Base-by-base conservation (phyloP, 2,888 invertebrate genomes). In the Taphrorychus bicolor region DNA sequence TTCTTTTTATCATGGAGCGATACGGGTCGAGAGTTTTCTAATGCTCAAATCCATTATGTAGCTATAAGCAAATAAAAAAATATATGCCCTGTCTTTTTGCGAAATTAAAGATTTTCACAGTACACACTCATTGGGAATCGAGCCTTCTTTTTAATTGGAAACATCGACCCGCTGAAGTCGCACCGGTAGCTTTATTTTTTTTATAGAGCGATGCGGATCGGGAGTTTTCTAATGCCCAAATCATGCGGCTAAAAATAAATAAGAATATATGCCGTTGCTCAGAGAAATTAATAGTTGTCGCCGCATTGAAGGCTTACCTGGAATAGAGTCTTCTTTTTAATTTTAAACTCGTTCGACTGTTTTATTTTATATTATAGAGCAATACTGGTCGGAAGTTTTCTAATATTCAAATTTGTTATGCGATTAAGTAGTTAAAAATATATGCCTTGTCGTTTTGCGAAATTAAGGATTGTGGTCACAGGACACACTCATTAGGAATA, bases 271-370 rank as follows among this genome's bases (percentile, higher is more conserved):
- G 32, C 32, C 66, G 61, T 61, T 57, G 40, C 66, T 57, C 51
- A 41, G 60, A 56, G 56, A 66, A 66, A 66, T 66, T 66, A 61
- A 61, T 61, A 41, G 49, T 45, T 42, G 66, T 61, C 53, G 57
- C 57, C 60, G 57, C 58, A 58, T 56, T 58, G 60, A 54, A 41
- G 66, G 51, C 32, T 52, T 24, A n/a, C n/a, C n/a, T n/a, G n/a
- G n/a, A n/a, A n/a, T n/a, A n/a, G n/a, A n/a, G n/a, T n/a, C n/a
- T n/a, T n/a, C n/a, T n/a, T n/a, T n/a, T n/a, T n/a, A n/a, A n/a
- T n/a, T n/a, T n/a, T n/a, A n/a, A n/a, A n/a, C n/a, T n/a, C n/a
- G n/a, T n/a, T n/a, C n/a, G n/a, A n/a, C n/a, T n/a, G n/a, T n/a
- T n/a, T n/a, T n/a, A n/a, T n/a, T n/a, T n/a, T n/a, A n/a, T n/a